Evolutionary conservation across 92 coral and sea anemone species (phyloP), one percentile per base, ranked within the genome.

Genomic region (Plumapathes pennacea): DNA sequence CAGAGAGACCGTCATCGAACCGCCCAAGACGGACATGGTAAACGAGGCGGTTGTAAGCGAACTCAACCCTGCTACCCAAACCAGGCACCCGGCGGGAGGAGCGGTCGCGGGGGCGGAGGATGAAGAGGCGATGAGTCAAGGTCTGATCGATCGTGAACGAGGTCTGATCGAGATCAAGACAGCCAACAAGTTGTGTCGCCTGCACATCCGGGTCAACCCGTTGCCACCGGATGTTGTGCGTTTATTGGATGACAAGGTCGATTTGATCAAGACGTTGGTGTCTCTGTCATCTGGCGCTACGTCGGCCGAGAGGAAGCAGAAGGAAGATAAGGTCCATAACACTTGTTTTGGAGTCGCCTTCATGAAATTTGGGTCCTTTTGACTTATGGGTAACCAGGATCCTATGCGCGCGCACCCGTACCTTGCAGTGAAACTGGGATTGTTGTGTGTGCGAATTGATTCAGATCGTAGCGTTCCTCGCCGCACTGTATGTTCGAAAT

Each of bases 11-110:
- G 74, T 92, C 23, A 84, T 92, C 2, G 52, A 45, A 4, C 98
- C 98, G 10, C 98, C 98, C 1, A 88, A 64, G 27, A 76, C 79
- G 17, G 98, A 92, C 71, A 88, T 90, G 84, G 98, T 92, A 47
- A 92, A 92, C 48, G 98, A 92, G 60, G 69, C 80, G 26, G 88
- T 92, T 25, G 79, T 67, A 9, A 43, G 38, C 23, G 91, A 85
- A 43, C 29, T 77, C 9, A 50, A 15, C 45, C n/a, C n/a, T n/a
- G 11, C 57, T n/a, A 9, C 59, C 32, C 69, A 63, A 37, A 32
- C 69, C 30, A 82, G 63, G 60, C 86, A 78, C 21, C n/a, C n/a
- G n/a, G n/a, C n/a, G n/a, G n/a, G n/a, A n/a, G n/a, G n/a, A n/a
- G n/a, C n/a, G n/a, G n/a, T n/a, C n/a, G 50, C 12, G 21, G 77